Percentiles rank a stretch among this genome's conserved stretches.
These are phyloP conservation scores for Limenitis camilla DNA, from an alignment of 2,888 invertebrate genomes.

Conservation along the genomic window DNA sequence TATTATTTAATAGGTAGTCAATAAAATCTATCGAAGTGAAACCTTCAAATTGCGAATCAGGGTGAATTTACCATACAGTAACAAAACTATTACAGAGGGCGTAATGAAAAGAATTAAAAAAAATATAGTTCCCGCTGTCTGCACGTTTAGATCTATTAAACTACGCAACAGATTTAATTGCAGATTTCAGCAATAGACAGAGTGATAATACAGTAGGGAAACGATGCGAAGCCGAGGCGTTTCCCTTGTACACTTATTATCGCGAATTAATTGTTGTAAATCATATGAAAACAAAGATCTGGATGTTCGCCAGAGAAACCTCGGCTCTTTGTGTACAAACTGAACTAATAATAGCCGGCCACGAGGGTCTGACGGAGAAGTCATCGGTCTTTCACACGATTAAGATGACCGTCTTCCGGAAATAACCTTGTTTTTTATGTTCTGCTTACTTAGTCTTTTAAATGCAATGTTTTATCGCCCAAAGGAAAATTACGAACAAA, in stretches of 20 bases:
- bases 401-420: slow-evolving; percentile 24
- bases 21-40: too few species aligned
- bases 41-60: too few species aligned
- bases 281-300: slow-evolving; percentile 60
- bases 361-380: slow-evolving; percentile 26
- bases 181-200: too few species aligned
- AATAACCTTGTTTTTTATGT: slow-evolving; percentile 21
- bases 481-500: neutral
- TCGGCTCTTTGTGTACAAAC: slow-evolving; percentile 54
- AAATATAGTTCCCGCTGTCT: too few species aligned
- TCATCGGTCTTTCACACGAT: slow-evolving; percentile 38
- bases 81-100: too few species aligned
- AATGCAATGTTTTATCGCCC: neutral
- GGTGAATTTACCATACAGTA: too few species aligned
- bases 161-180: too few species aligned
- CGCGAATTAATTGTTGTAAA: slow-evolving; percentile 36
- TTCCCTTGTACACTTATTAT: slow-evolving; percentile 17
- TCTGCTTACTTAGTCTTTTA: neutral
- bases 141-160: too few species aligned
- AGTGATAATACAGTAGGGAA: too few species aligned
- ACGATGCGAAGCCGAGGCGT: neutral
- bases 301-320: slow-evolving; percentile 43
- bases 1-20: too few species aligned
- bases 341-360: slow-evolving; percentile 36
- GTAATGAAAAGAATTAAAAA: too few species aligned